These are phyloP conservation scores for Hypomecis punctinalis DNA, from an alignment of 2,888 invertebrate genomes.

Conservation along the genomic window DNA sequence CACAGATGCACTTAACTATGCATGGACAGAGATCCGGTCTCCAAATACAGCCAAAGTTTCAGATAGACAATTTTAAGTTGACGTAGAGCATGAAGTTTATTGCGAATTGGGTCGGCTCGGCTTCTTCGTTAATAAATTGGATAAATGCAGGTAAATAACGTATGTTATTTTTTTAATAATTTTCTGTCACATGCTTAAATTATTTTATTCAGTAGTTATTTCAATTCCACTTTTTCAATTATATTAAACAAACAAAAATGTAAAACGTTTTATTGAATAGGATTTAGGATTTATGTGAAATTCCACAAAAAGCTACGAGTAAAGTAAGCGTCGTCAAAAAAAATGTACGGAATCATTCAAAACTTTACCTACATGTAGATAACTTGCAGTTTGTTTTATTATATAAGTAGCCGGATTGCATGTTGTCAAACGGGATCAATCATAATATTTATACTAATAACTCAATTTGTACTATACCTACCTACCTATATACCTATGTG, in stretches of 20 bases:
- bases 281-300: too few relatives aligned
- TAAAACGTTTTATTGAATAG: too few relatives aligned
- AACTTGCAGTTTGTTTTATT: too few relatives aligned
- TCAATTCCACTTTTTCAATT: not conserved
- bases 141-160: not conserved
- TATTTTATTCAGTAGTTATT: not conserved
- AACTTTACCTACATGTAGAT: too few relatives aligned
- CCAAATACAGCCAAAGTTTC: conserved; percentile 69
- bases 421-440: too few relatives aligned
- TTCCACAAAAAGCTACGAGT: too few relatives aligned
- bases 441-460: too few relatives aligned
- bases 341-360: too few relatives aligned
- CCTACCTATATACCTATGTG: too few relatives aligned
- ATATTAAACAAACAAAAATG: not conserved
- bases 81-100: conserved; percentile 27
- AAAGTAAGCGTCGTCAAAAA: too few relatives aligned
- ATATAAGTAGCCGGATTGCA: too few relatives aligned
- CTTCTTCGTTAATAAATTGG: conserved; percentile 10
- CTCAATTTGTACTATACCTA: too few relatives aligned
- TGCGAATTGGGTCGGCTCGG: conserved; percentile 15
- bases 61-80: conserved; percentile 67
- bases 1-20: conserved; percentile 80
- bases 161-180: not conserved
- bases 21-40: conserved; percentile 76
- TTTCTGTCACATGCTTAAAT: not conserved